Conservation (phyloP, 2,797 vertebrate genomes). For the Anableps anableps region DNA sequence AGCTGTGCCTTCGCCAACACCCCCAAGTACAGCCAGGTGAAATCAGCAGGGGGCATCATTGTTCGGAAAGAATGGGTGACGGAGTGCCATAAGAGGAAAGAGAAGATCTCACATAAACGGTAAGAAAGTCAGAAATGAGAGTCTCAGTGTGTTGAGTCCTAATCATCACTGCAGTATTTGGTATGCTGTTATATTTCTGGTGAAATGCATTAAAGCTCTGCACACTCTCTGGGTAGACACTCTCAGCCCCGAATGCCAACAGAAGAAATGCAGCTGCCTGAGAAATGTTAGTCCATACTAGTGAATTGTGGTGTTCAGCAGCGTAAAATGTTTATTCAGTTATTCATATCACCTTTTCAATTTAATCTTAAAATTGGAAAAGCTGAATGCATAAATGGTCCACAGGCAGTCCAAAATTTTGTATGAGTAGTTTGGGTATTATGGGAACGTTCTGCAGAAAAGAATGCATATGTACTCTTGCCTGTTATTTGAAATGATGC, state of each 20-base stretch:
- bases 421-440: not conserved
- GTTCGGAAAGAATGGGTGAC: conserved; percentile 91
- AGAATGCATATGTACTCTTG: not conserved
- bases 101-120: conserved; percentile 84
- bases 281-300: not conserved
- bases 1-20: conserved; percentile 95
- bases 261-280: not conserved
- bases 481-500: not conserved
- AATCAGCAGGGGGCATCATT: conserved; percentile 87
- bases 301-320: not conserved
- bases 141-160: not conserved
- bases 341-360: not conserved
- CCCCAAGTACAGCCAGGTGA: conserved; percentile 92
- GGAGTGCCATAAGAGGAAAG: conserved; percentile 87
- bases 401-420: not conserved
- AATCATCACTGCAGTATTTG: not conserved
- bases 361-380: too few species aligned
- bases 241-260: not conserved
- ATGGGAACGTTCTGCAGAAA: not conserved
- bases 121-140: conserved; percentile 49
- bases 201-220: not conserved
- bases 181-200: not conserved
- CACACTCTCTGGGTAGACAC: not conserved
- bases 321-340: not conserved
- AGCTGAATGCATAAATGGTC: not conserved